Evolutionary conservation across 1,140 invertebrate species (phyloP), one percentile per base, ranked within the genome.

Genomic region (Aleiodes sp.): DNA sequence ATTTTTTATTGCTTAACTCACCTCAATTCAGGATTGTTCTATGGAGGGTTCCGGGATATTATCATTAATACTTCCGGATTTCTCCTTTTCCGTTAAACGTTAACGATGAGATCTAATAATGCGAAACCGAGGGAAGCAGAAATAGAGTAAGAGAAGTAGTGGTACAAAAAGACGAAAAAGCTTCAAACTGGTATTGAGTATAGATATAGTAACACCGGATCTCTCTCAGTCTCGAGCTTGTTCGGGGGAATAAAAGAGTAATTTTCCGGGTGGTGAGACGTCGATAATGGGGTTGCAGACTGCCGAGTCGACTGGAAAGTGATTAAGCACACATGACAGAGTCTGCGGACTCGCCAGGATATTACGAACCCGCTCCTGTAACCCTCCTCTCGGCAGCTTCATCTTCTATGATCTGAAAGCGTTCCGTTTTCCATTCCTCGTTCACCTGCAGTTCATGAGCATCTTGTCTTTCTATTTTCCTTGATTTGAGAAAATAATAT

Each of bases 301-400:
- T 83, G 79, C 79, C 83, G 83, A 85, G 82, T 84, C 83, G 82
- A 85, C 83, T 84, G 83, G 82, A 85, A 85, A 84, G 82, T 84
- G 83, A 85, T 85, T 85, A 84, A 83, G 83, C 83, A 84, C 80
- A 84, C 84, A 84, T 84, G 84, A 83, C 79, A 77, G 79, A 82
- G 76, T 64, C 71, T 73, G 80, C 79, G 80, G 75, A 82, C 78
- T 83, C 74, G 79, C 77, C 80, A 83, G 80, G 81, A 83, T 82
- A 84, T 85, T 83, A 79, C 81, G 71, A 52, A 80, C 74, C 70
- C 75, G 75, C 78, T 76, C 70, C 66, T 73, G 70, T 70, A 70
- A 52, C 71, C 75, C 68, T 63, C 9, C 14, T 12, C 46, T 63
- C 56, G 56, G 62, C 59, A 4, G 35, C 41, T 39, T 62, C 60